These are phyloP conservation scores for Cyprinodon brontotheroides DNA, from an alignment of 2,113 vertebrate genomes.

Conservation along the genomic window DNA sequence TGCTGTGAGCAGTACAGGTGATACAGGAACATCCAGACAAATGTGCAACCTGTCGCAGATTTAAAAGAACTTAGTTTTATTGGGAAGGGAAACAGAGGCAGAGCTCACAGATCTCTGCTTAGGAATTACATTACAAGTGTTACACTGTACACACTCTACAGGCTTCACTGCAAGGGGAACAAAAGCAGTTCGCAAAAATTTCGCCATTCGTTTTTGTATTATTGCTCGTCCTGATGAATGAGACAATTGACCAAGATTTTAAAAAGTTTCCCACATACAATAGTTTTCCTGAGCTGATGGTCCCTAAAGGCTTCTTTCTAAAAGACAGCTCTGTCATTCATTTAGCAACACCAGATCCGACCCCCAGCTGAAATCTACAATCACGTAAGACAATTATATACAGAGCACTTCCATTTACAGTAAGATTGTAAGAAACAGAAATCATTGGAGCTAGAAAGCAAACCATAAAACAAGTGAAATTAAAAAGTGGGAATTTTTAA, in stretches of 20 bases:
- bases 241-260: not conserved
- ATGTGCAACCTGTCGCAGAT: not conserved
- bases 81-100: not conserved
- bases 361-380: slow-evolving; percentile 25
- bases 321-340: not conserved
- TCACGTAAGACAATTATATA: slow-evolving; percentile 31
- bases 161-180: not conserved
- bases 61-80: not conserved
- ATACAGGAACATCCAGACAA: not conserved
- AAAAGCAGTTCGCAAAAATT: not conserved
- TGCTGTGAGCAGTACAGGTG: not conserved
- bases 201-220: slow-evolving; percentile 16
- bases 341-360: not conserved
- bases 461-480: not conserved
- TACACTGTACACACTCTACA: not conserved
- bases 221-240: slow-evolving; percentile 43
- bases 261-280: not conserved
- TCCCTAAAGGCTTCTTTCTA: slow-evolving; percentile 13
- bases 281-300: slow-evolving; percentile 36
- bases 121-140: not conserved
- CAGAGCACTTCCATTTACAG: slow-evolving; percentile 6
- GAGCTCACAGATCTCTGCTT: not conserved
- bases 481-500: not conserved
- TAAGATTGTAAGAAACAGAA: slow-evolving; percentile 10
- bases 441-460: not conserved